These are phyloP conservation scores for Heterocephalus glaber DNA, from an alignment of 2,113 vertebrate species.

Conservation along the genomic window DNA sequence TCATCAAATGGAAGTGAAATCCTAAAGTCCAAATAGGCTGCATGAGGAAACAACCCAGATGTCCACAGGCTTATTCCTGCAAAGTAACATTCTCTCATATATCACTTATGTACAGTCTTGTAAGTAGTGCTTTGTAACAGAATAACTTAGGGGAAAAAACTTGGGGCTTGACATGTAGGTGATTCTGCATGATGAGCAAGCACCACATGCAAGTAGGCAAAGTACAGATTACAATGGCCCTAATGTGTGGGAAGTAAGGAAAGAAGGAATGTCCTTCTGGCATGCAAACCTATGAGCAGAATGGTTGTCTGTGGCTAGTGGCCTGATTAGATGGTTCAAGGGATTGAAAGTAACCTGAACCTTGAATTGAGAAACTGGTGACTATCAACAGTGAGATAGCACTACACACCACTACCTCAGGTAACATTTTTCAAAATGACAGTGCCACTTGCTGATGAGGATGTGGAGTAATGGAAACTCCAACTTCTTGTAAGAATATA, in stretches of 20 bases:
- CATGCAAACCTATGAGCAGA: accelerated
- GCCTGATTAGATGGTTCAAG: not conserved
- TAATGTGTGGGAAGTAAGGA: not conserved
- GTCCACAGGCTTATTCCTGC: not conserved
- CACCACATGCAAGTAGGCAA: not conserved
- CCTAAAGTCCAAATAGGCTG: not conserved
- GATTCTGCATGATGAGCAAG: not conserved
- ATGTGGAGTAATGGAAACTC: not conserved
- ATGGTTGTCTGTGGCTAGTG: too few relatives aligned
- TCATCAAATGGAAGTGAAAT: not conserved
- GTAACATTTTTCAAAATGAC: not conserved
- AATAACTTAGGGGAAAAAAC: not conserved
- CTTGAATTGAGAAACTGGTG: not conserved
- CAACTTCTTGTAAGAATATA: not conserved
- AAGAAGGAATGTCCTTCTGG: not conserved
- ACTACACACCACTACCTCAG: not conserved
- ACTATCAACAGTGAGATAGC: not conserved
- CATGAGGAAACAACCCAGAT: not conserved
- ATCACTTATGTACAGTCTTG: not conserved
- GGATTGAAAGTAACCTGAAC: not conserved
- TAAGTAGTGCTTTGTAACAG: not conserved
- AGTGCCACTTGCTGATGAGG: not conserved
- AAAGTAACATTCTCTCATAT: not conserved
- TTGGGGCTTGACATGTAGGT: not conserved
- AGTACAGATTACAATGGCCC: too few relatives aligned